Percentiles rank a stretch among this genome's conserved stretches.
Evolutionary conservation across 2,113 vertebrate species (phyloP).

Genomic region (Junco hyemalis): DNA sequence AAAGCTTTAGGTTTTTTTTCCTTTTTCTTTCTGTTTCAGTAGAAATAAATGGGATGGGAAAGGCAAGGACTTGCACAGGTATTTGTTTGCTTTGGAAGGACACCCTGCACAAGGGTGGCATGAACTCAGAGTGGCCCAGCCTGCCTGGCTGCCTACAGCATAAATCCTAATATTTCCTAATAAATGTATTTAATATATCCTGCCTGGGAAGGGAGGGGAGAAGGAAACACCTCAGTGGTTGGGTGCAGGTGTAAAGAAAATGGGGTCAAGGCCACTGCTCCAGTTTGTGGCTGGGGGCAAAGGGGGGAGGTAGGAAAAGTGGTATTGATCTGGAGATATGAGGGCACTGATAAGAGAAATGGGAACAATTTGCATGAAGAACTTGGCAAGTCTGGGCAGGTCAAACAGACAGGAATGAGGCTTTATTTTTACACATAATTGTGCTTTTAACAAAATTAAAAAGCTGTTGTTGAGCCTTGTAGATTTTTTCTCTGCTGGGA

Average conservation of each 20-base stretch:
- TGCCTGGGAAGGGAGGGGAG: not conserved
- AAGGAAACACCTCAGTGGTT: not conserved
- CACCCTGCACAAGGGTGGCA: not conserved
- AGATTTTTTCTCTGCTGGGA: not conserved
- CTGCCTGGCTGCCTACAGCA: not conserved
- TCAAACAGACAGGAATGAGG: not conserved
- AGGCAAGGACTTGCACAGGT: not conserved
- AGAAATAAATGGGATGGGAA: not conserved
- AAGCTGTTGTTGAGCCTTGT: not conserved
- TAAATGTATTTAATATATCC: not conserved
- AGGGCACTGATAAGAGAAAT: not conserved
- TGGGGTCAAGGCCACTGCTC: not conserved
- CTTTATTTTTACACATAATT: not conserved
- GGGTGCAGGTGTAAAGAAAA: not conserved
- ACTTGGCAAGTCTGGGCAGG: not conserved
- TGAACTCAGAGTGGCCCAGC: not conserved
- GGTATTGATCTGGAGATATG: not conserved
- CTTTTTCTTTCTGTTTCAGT: not conserved
- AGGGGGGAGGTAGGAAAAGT: not conserved
- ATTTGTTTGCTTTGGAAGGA: constrained; percentile 5
- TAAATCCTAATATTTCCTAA: not conserved
- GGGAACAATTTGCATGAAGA: not conserved
- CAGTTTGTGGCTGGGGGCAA: not conserved
- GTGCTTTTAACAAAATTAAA: not conserved
- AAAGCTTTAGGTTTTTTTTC: not conserved